Evolutionary conservation across 1,140 invertebrate genomes (phyloP).

Genomic region (Temnothorax curvispinosus): DNA sequence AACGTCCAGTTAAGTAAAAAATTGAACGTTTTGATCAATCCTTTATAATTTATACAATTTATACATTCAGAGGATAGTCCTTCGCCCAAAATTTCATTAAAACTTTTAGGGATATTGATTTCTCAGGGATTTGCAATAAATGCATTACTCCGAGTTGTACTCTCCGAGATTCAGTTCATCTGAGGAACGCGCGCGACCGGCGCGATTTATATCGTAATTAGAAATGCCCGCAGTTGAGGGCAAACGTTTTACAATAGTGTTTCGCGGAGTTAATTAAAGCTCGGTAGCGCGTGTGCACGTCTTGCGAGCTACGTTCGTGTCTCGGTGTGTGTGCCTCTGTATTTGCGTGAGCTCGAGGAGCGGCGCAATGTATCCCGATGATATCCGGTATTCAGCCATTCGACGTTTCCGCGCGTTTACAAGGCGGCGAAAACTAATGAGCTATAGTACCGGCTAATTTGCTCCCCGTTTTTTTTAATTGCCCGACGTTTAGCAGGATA

Average conservation of each 20-base stretch:
- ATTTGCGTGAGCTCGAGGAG: background rate
- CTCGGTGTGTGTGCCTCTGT: background rate
- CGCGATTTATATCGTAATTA: slow-evolving; percentile 67
- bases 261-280: slow-evolving; percentile 66
- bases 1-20: background rate
- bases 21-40: background rate
- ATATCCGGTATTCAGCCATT: slow-evolving; percentile 62
- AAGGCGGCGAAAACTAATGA: slow-evolving; percentile 70
- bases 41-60: background rate
- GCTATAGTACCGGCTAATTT: slow-evolving; percentile 68
- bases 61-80: background rate
- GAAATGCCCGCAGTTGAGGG: slow-evolving; percentile 52
- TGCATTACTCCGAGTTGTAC: background rate
- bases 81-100: background rate
- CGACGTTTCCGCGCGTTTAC: slow-evolving; percentile 54
- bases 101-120: background rate
- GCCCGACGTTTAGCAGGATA: slow-evolving; percentile 61
- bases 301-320: background rate
- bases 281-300: background rate
- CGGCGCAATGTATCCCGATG: slow-evolving; percentile 49
- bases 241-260: slow-evolving; percentile 65
- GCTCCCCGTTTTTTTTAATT: slow-evolving; percentile 72
- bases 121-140: background rate
- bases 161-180: slow-evolving; percentile 23
- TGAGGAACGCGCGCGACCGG: background rate